Conservation (phyloP, 2,113 vertebrate genomes). For the Oryctolagus cuniculus region DNA sequence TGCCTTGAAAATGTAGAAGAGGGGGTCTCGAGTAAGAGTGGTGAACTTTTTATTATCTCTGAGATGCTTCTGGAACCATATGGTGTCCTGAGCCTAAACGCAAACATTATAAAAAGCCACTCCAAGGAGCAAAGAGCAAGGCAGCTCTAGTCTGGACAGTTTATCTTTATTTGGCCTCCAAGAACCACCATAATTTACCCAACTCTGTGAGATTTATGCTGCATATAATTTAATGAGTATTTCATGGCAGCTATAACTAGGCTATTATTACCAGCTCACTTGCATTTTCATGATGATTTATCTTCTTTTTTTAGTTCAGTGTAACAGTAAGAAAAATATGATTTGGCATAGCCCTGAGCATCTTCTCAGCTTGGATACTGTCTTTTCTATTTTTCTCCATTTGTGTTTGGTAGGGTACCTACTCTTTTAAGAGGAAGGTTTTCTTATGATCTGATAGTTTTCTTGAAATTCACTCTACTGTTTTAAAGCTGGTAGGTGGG, state of each 20-base stretch:
- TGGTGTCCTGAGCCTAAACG: not conserved
- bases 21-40: not conserved
- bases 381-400: not conserved
- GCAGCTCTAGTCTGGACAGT: conserved; percentile 7
- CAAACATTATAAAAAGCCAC: conserved; percentile 14
- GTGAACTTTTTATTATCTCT: not conserved
- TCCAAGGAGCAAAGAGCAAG: conserved; percentile 50
- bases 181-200: conserved; percentile 68
- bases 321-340: conserved; percentile 68
- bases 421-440: not conserved
- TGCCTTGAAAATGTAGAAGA: not conserved
- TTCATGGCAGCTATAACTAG: conserved; percentile 73
- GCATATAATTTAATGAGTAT: conserved; percentile 74
- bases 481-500: not conserved
- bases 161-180: conserved; percentile 77
- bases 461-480: not conserved
- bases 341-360: conserved; percentile 51
- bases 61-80: not conserved
- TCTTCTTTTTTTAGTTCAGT: conserved; percentile 63
- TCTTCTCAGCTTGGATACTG: conserved; percentile 8
- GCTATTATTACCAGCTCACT: conserved; percentile 74
- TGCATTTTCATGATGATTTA: conserved; percentile 72
- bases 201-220: conserved; percentile 71
- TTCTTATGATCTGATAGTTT: conserved; percentile 6
- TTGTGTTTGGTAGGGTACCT: not conserved